A percentile compares a stretch with the other conserved stretches of the same genome.
Evolutionary conservation across 1,140 invertebrate species (phyloP).

Genomic region (Euwallacea fornicatus): DNA sequence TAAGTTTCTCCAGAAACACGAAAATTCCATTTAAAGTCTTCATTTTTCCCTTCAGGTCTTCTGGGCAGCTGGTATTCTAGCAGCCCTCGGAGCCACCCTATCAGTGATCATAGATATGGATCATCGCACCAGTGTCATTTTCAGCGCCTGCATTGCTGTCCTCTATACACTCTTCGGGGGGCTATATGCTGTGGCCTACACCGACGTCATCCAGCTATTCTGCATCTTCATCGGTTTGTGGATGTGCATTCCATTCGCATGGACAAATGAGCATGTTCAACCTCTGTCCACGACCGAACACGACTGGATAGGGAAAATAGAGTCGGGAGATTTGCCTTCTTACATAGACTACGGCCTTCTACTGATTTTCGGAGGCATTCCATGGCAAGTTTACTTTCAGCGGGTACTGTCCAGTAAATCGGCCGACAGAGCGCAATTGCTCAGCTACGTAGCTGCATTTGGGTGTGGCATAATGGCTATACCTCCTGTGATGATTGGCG

Average conservation of each 20-base stretch:
- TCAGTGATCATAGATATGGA: conserved; percentile 97
- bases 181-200: conserved; percentile 97
- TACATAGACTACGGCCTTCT: conserved; percentile 92
- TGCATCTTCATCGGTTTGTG: conserved; percentile 98
- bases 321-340: conserved; percentile 71
- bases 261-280: conserved; percentile 80
- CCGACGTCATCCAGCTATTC: conserved; percentile 97
- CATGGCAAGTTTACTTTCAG: conserved; percentile 99
- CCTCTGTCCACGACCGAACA: conserved; percentile 78
- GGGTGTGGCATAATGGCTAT: conserved; percentile 97
- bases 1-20: no score
- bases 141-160: conserved; percentile 94
- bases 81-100: conserved; percentile 78
- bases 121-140: conserved; percentile 87
- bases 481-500: conserved; percentile 94
- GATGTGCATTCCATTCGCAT: conserved; percentile 97
- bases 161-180: conserved; percentile 98
- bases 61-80: conserved; percentile 52
- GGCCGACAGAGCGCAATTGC: conserved; percentile 85
- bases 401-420: conserved; percentile 94
- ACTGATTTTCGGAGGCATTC: conserved; percentile 95
- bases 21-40: not conserved
- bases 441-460: conserved; percentile 95
- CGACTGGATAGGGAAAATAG: conserved; percentile 86
- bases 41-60: conserved; percentile 42